Base-by-base conservation (phyloP, 2,888 invertebrate species). In the Spisula subtruncata region DNA sequence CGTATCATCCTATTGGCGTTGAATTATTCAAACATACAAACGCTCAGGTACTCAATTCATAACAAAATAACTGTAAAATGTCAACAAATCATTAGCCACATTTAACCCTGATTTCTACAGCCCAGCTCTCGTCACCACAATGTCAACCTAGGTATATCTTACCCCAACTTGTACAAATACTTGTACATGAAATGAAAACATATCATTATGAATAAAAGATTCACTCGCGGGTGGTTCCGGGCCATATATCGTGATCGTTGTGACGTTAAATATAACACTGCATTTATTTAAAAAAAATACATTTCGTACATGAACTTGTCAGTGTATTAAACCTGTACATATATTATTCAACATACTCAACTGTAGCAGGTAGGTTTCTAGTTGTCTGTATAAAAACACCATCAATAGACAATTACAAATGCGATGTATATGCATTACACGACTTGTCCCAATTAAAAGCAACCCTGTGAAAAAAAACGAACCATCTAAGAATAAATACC, bases 71-170 rank as follows among this genome's bases (percentile, higher is more conserved):
- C 79, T 79, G 71, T 83, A 88, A 60, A 71, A 56, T 79, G 91
- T 81, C 87, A 89, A 91, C 87, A 91, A 85, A 85, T 89, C 91
- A 87, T 87, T 87, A 91, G 35, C 87, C 91, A 91, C 89, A 89
- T 89, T 80, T 87, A 83, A 81, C 81, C 83, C 87, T 85, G 85
- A n/a, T 89, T 79, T 51, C 25, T 46, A 46, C 66, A 35, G 54
- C 85, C 89, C 83, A 60, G 51, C 87, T 81, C 32, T 85, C 71
- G 83, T 85, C 89, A 56, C 32, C 80, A 82, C 81, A 85, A 48
- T 80, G 80, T 80, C 88, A 85, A 32, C 88, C 83, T 51, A 89
- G 46, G 48, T 81, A 86, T 86, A 81, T 71, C 51, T 79, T 79
- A 84, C 75, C 75, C 32, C 56, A 85, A 85, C 79, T 51, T 66